phyloP scores from a whole-genome alignment of 2,797 vertebrate species.

The Parauchenoglanis ngamensis region DNA sequence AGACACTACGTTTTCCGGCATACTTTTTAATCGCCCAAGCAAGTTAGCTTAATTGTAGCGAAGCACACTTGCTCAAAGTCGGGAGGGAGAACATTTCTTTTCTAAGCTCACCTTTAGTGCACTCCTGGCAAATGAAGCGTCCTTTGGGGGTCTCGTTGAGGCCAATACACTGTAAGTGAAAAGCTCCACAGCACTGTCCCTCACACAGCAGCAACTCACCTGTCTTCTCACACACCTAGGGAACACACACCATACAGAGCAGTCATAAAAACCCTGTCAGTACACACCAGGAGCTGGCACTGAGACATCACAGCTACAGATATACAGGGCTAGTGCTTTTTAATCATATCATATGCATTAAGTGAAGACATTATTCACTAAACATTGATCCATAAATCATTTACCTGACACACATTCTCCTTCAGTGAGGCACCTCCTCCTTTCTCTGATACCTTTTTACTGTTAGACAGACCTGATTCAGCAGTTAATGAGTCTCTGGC shows the following conservation, averaged over 20 bases:
- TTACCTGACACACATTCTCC: conserved; percentile 98
- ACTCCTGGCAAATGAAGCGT: conserved; percentile 93
- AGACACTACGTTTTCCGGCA: neutral
- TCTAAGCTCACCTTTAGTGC: conserved; percentile 82
- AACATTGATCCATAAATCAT: neutral
- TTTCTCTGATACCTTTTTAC: conserved; percentile 74
- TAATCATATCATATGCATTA: neutral
- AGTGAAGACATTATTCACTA: neutral
- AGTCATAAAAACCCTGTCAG: neutral
- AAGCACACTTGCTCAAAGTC: neutral
- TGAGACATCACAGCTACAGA: neutral
- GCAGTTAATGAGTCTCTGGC: conserved; percentile 65
- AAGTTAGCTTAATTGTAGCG: neutral
- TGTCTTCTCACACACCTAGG: conserved; percentile 91
- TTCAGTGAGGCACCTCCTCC: conserved; percentile 88
- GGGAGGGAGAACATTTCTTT: neutral
- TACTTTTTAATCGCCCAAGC: neutral
- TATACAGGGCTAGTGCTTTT: neutral
- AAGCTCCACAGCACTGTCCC: conserved; percentile 95
- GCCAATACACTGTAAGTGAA: conserved; percentile 92
- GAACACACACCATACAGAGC: conserved; percentile 11
- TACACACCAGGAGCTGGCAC: neutral
- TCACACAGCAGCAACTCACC: conserved; percentile 94
- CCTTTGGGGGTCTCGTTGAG: conserved; percentile 86
- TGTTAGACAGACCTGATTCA: conserved; percentile 64